These are phyloP conservation scores for Burhinus oedicnemus DNA, from an alignment of 2,113 vertebrate species.

Conservation along the genomic window DNA sequence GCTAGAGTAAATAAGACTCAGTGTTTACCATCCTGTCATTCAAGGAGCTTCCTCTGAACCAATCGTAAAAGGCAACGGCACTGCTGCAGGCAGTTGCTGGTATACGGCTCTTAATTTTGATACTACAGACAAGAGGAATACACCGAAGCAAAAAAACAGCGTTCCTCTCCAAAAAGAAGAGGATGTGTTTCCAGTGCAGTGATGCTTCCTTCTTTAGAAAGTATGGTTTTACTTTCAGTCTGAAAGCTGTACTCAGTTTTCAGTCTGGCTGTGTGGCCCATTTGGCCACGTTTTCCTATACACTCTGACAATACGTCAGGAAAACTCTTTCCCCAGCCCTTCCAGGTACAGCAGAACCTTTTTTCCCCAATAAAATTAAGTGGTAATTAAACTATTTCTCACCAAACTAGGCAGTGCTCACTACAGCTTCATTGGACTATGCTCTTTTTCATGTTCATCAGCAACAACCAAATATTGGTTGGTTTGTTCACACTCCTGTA, in stretches of 20 bases:
- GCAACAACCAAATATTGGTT: neutral
- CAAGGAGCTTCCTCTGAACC: neutral
- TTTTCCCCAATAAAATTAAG: neutral
- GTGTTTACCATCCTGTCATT: constrained; percentile 26
- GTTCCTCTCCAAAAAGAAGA: neutral
- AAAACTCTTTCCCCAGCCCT: neutral
- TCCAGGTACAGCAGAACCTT: neutral
- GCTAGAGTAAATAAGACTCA: neutral
- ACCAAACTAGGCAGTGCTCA: neutral
- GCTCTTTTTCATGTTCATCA: neutral
- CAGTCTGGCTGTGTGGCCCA: neutral
- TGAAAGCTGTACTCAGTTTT: neutral
- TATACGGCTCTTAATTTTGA: neutral
- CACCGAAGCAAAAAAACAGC: neutral
- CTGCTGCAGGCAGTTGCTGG: neutral
- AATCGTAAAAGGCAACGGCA: neutral
- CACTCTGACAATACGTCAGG: neutral
- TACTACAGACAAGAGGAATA: neutral
- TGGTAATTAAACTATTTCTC: neutral
- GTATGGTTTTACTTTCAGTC: neutral
- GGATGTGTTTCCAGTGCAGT: neutral
- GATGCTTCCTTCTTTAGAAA: neutral
- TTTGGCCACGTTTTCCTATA: neutral
- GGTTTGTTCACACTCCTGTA: neutral
- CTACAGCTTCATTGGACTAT: neutral